phyloP scores from a whole-genome alignment of 2,797 vertebrate species.

The Thunnus albacares region DNA sequence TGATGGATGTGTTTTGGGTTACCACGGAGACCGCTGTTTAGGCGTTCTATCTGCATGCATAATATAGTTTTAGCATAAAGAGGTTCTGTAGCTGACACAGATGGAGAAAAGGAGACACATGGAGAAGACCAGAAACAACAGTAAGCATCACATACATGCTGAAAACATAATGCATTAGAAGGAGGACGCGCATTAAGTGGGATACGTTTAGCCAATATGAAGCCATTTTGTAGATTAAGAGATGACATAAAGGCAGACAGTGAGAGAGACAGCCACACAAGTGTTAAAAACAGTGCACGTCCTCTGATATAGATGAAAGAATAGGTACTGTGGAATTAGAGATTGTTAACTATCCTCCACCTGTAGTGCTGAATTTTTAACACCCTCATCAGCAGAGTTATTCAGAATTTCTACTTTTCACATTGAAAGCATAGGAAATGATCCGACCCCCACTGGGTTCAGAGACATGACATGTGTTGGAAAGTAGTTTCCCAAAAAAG shows the following conservation, averaged over 20 bases:
- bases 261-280: constrained; percentile 6
- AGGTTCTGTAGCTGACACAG: constrained; percentile 69
- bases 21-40: constrained; percentile 78
- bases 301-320: constrained; percentile 71
- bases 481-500: constrained; percentile 43
- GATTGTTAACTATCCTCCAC: constrained; percentile 66
- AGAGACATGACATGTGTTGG: constrained; percentile 52
- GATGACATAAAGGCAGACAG: constrained; percentile 35
- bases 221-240: constrained; percentile 13
- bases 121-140: constrained; percentile 30
- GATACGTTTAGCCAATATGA: constrained; percentile 10
- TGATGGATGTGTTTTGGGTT: constrained; percentile 84
- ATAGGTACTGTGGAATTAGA: constrained; percentile 60
- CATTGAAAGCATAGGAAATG: constrained; percentile 43
- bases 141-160: neutral
- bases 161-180: constrained; percentile 5
- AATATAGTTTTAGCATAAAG: constrained; percentile 78
- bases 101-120: constrained; percentile 41
- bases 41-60: constrained; percentile 77
- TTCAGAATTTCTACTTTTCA: constrained; percentile 61
- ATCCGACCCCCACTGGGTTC: constrained; percentile 42
- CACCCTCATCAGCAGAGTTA: constrained; percentile 61
- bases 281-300: constrained; percentile 58
- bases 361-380: constrained; percentile 71
- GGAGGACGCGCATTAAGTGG: constrained; percentile 11